phyloP scores from a whole-genome alignment of 2,113 vertebrate genomes.

The Larimichthys crocea region DNA sequence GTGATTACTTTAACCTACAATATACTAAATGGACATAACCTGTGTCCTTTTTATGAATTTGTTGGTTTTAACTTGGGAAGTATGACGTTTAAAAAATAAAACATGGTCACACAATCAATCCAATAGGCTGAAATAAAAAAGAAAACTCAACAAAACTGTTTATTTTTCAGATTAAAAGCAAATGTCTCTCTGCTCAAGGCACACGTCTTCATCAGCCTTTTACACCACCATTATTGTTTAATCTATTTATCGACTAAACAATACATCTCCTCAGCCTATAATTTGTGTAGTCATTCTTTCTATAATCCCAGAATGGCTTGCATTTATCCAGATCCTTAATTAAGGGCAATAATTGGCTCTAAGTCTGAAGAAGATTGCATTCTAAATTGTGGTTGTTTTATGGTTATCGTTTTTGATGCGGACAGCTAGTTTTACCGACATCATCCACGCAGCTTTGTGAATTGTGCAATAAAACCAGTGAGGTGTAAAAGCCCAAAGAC shows the following conservation, averaged over 20 bases:
- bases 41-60: not conserved
- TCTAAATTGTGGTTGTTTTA: conserved; percentile 23
- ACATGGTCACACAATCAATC: not conserved
- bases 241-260: conserved; percentile 17
- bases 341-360: not conserved
- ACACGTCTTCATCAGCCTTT: not conserved
- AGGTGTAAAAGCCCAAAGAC: conserved; percentile 43
- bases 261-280: not conserved
- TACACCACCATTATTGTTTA: conserved; percentile 1
- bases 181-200: not conserved
- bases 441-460: conserved; percentile 11
- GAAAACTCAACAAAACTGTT: not conserved
- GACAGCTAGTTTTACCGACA: conserved; percentile 28
- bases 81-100: not conserved
- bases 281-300: conserved; percentile 7
- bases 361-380: not conserved
- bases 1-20: not conserved
- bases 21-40: too few relatives aligned
- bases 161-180: not conserved
- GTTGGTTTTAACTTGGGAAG: not conserved
- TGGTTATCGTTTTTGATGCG: not conserved
- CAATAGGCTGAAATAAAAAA: too few relatives aligned
- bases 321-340: conserved; percentile 29
- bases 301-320: conserved; percentile 13
- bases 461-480: conserved; percentile 49